Conservation (phyloP, 2,888 invertebrate species). For the Diarsia rubi region DNA sequence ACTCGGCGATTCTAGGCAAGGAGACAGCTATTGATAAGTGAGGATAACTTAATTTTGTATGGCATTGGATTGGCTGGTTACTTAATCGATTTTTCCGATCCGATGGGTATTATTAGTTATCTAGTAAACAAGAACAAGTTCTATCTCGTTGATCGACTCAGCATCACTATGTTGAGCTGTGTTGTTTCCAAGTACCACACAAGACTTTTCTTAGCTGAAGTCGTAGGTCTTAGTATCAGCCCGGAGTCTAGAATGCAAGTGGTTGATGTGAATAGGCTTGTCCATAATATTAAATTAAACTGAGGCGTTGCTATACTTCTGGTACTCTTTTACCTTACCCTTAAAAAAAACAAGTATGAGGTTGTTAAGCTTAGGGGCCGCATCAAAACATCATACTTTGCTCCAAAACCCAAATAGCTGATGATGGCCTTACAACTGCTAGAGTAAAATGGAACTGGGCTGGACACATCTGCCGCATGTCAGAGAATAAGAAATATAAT, state of each 20-base stretch:
- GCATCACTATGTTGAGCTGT: background rate
- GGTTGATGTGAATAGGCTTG: background rate
- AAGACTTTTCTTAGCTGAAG: background rate
- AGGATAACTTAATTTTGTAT: background rate
- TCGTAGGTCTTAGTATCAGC: background rate
- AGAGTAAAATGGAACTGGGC: too few relatives aligned
- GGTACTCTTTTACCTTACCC: background rate
- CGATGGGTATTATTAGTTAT: background rate
- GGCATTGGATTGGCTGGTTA: background rate
- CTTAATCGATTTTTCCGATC: background rate
- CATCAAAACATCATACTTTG: too few relatives aligned
- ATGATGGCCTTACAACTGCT: too few relatives aligned
- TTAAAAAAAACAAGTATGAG: background rate
- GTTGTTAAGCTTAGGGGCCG: too few relatives aligned
- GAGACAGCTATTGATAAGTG: background rate
- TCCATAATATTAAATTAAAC: background rate
- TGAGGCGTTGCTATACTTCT: background rate
- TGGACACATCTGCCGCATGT: too few relatives aligned
- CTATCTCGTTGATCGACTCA: background rate
- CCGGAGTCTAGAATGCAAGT: background rate
- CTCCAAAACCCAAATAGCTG: too few relatives aligned
- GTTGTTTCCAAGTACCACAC: background rate
- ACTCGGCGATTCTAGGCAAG: slow-evolving; percentile 21
- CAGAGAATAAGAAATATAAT: too few relatives aligned
- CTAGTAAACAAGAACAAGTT: background rate